These are phyloP conservation scores for Oryzias sinensis DNA, from an alignment of 2,797 vertebrate species.

Conservation along the genomic window DNA sequence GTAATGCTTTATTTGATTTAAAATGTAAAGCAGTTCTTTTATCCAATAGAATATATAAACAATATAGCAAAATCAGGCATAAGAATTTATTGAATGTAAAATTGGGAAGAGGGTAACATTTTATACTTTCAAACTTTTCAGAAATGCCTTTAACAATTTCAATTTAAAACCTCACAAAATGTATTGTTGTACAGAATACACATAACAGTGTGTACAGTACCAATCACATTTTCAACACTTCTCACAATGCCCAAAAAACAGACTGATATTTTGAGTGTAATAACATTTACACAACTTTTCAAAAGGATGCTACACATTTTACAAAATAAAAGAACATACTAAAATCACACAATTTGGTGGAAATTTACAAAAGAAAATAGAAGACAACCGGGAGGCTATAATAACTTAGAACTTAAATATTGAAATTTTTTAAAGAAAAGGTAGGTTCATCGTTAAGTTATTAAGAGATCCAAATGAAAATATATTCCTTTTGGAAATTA, in stretches of 20 bases:
- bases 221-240: no score
- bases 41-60: no score
- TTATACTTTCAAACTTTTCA: no score
- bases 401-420: not conserved
- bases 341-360: not conserved
- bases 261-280: not conserved
- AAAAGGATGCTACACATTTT: not conserved
- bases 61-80: no score
- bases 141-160: no score
- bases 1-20: no score
- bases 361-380: constrained; percentile 1
- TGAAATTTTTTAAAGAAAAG: not conserved
- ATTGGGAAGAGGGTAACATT: no score
- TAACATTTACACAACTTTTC: not conserved
- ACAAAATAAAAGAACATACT: not conserved
- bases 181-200: no score
- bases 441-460: not conserved
- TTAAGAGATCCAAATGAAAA: not conserved
- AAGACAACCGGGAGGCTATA: not conserved
- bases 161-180: no score
- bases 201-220: no score
- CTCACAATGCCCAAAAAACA: not conserved
- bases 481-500: constrained; percentile 6
- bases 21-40: no score
- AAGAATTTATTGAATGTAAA: no score